phyloP scores from a whole-genome alignment of 2,797 vertebrate genomes.

The Lates japonicus region DNA sequence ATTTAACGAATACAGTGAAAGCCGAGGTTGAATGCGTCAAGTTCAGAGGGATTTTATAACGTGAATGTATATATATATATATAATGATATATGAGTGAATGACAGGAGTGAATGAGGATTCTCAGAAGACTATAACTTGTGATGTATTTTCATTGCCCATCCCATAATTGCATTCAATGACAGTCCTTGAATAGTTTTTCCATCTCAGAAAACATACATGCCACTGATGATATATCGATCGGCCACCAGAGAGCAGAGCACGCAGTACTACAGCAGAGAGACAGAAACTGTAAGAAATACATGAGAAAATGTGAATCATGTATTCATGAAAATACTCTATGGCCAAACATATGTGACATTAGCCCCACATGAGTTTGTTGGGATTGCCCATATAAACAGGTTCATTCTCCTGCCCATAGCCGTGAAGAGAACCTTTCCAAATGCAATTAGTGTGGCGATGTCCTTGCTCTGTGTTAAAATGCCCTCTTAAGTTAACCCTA shows the following conservation, averaged over 20 bases:
- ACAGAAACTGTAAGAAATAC: background rate
- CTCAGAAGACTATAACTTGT: background rate
- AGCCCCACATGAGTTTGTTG: background rate
- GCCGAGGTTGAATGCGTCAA: background rate
- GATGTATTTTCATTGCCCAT: conserved; percentile 29
- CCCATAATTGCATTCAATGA: conserved; percentile 42
- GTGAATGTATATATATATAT: no score
- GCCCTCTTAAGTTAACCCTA: background rate
- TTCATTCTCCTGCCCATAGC: background rate
- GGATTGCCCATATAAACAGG: background rate
- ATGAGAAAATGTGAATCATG: background rate
- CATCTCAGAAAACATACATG: conserved; percentile 8
- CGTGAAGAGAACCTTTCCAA: background rate
- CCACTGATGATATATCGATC: background rate
- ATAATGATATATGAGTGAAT: conserved; percentile 13
- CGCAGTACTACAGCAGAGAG: background rate
- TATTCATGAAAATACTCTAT: background rate
- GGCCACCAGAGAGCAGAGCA: background rate
- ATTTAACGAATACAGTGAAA: background rate
- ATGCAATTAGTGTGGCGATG: background rate
- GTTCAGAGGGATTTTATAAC: background rate
- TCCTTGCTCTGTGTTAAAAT: background rate
- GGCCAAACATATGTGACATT: background rate
- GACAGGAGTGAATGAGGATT: conserved; percentile 8
- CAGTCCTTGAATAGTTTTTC: conserved; percentile 2